Base-by-base conservation (phyloP, 64 coral and sea anemone genomes). In the Astreopora myriophthalma region DNA sequence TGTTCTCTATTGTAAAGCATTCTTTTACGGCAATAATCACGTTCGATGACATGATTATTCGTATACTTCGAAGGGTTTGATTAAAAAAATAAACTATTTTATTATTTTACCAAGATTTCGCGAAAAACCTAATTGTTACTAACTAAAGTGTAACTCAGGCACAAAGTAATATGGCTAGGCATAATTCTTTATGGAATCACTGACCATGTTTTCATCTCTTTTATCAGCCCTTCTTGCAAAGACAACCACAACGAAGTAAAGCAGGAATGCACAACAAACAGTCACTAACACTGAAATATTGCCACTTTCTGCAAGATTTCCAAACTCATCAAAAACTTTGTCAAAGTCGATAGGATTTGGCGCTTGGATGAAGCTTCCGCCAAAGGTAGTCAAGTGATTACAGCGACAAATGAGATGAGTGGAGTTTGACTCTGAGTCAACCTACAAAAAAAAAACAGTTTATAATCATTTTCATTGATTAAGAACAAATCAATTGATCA, bases 351-450 rank as follows among this genome's bases (percentile, higher is more conserved):
- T 77, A 8, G 35, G 48, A 65, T 89, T 78, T 5, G 87, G 87
- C 23, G 71, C 34, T 40, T 76, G 71, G 27, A 76, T 76, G 23
- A 89, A 77, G 14, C 34, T 65, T 37, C 71, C 87, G 23, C 71
- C 87, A 64, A 89, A 89, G 5, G 87, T 77, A 1, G 87, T 89
- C 72, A 89, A 35, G 17, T 89, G 87, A 36, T 74, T 89, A 11
- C 87, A 89, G 31, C 38, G 87, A 31, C 87, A 89, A 1, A 72
- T 60, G 5, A 65, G 49, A 3, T 60, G 40, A 1, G 35, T 89
- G 22, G 75, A 27, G 75, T 76, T 77, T 1, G 87, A 76, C 26
- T 77, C 19, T 1, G 30, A 13, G 27, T 62, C 87, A 42, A 89
- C 87, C 87, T 89, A 22, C 3, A 44, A 16, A n/a, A n/a, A 49